Conservation (phyloP, 2,113 vertebrate species). For the Gymnarchus niloticus region DNA sequence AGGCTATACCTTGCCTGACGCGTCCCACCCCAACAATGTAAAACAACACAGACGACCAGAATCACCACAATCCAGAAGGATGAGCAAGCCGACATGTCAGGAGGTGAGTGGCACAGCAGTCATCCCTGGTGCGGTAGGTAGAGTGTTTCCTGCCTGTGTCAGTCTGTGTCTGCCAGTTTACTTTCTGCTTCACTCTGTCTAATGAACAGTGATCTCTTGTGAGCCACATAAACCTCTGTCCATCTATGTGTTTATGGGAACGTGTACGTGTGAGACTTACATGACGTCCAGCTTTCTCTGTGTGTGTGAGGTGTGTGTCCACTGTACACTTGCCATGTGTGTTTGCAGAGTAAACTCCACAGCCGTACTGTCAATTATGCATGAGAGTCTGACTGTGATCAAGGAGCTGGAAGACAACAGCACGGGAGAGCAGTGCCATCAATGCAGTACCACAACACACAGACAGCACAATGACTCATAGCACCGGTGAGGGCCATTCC, state of each 20-base stretch:
- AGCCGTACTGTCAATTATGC: constrained; percentile 43
- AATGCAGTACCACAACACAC: background rate
- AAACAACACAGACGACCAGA: no score
- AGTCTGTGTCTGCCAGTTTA: background rate
- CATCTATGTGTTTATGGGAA: no score
- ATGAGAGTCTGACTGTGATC: constrained; percentile 43
- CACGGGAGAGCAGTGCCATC: constrained; percentile 32
- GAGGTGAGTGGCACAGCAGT: no score
- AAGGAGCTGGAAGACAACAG: constrained; percentile 37
- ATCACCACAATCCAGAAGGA: no score
- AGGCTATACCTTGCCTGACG: no score
- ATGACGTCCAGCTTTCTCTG: background rate
- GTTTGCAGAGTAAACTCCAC: constrained; percentile 30
- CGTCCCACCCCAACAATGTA: no score
- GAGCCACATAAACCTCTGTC: constrained; percentile 8
- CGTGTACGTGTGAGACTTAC: no score
- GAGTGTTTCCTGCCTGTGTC: background rate
- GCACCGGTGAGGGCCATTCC: background rate
- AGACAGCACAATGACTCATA: background rate
- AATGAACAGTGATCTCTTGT: background rate
- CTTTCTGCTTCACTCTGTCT: background rate
- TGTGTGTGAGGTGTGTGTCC: constrained; percentile 10
- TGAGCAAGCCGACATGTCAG: no score
- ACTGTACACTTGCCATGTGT: constrained; percentile 26
- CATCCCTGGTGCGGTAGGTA: no score